phyloP scores from a whole-genome alignment of 2,113 vertebrate species.

The Mirounga angustirostris region DNA sequence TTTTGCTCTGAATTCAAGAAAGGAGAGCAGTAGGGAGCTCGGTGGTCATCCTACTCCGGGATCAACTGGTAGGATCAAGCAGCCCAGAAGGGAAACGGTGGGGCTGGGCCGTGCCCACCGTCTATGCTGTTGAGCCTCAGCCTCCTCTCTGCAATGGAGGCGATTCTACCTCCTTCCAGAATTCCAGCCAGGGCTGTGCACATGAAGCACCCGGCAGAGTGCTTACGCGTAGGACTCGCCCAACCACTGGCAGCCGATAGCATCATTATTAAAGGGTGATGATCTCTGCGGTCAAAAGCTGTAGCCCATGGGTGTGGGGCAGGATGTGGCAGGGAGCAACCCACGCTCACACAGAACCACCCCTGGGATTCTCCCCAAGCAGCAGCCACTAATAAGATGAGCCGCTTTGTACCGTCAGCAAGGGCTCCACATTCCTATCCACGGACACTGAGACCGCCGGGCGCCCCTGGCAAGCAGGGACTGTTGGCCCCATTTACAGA shows the following conservation, averaged over 20 bases:
- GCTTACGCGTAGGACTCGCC: background rate
- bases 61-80: background rate
- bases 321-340: background rate
- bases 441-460: background rate
- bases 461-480: background rate
- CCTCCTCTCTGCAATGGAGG: background rate
- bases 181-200: background rate
- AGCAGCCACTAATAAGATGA: background rate
- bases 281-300: background rate
- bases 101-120: background rate
- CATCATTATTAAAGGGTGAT: background rate
- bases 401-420: accelerated
- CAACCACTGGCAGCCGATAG: background rate
- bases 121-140: background rate
- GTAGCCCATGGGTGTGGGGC: background rate
- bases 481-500: background rate
- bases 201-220: accelerated
- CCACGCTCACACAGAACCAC: background rate
- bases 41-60: background rate
- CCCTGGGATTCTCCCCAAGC: background rate
- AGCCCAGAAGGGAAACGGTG: background rate
- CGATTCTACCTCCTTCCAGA: background rate
- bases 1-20: background rate
- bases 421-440: background rate
- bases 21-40: background rate